phyloP scores from a whole-genome alignment of 2,113 vertebrate species.

The Chaenogobius annularis region DNA sequence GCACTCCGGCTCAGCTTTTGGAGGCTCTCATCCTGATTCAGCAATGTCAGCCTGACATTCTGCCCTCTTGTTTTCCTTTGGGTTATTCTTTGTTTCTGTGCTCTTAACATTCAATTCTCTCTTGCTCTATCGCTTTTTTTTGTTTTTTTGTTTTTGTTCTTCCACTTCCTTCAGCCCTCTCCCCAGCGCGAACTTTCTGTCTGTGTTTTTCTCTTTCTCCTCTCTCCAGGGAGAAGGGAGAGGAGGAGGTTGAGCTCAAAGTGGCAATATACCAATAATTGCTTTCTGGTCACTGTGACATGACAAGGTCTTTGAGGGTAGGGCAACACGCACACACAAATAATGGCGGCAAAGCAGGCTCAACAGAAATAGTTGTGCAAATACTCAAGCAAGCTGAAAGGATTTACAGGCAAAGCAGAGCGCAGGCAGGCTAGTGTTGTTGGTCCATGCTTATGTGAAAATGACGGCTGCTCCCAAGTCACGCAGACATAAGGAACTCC shows the following conservation, averaged over 20 bases:
- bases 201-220: conserved; percentile 29
- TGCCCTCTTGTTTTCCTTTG: conserved; percentile 34
- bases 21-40: conserved; percentile 60
- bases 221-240: conserved; percentile 43
- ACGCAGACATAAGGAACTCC: background rate
- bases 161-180: conserved; percentile 19
- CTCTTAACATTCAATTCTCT: conserved; percentile 15
- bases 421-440: background rate
- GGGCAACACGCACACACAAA: conserved; percentile 37
- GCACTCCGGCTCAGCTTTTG: conserved; percentile 42
- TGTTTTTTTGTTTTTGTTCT: background rate
- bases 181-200: conserved; percentile 12
- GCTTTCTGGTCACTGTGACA: conserved; percentile 81
- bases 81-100: conserved; percentile 23
- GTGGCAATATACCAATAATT: conserved; percentile 73
- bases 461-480: background rate
- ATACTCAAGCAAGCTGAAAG: conserved; percentile 46
- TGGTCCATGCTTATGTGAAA: background rate
- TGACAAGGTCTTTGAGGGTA: conserved; percentile 57
- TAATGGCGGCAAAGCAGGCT: conserved; percentile 11
- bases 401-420: conserved; percentile 36
- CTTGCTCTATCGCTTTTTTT: background rate
- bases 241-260: conserved; percentile 56
- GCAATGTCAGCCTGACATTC: conserved; percentile 78
- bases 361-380: conserved; percentile 43